Evolutionary conservation across 2,888 invertebrate species (phyloP).

Genomic region (Leptinotarsa peninsularis): DNA sequence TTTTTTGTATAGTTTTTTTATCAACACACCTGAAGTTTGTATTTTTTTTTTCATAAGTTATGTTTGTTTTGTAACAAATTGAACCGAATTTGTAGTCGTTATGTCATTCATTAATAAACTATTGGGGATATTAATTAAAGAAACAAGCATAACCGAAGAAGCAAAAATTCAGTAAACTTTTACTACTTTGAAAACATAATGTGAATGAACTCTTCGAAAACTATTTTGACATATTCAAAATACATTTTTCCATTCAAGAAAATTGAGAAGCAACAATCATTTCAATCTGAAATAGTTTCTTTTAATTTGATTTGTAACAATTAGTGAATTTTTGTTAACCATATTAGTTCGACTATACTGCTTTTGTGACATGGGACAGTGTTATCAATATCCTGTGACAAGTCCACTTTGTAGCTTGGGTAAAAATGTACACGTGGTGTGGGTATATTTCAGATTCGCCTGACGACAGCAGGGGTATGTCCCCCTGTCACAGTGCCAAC

Average conservation of each 20-base stretch:
- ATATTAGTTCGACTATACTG: background rate
- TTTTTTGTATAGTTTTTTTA: constrained; percentile 19
- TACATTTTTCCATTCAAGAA: too few species aligned
- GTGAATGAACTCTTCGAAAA: too few species aligned
- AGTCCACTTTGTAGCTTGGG: constrained; percentile 32
- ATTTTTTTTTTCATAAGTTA: background rate
- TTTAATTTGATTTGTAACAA: background rate
- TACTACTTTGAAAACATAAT: too few species aligned
- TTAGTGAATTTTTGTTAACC: background rate
- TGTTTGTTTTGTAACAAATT: background rate
- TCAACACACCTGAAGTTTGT: background rate
- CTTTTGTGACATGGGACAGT: constrained; percentile 1
- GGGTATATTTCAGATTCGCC: constrained; percentile 73
- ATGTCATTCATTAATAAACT: too few species aligned
- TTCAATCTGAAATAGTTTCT: background rate
- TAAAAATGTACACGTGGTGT: constrained; percentile 40
- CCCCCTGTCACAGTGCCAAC: constrained; percentile 75
- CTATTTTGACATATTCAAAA: too few species aligned
- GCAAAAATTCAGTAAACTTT: too few species aligned
- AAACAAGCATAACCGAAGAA: too few species aligned
- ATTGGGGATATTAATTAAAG: too few species aligned
- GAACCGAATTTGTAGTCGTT: background rate
- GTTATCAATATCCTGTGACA: background rate
- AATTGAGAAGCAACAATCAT: background rate
- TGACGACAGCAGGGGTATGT: constrained; percentile 81